Base-by-base conservation (phyloP, 2,888 invertebrate species). In the Pardosa pseudoannulata region DNA sequence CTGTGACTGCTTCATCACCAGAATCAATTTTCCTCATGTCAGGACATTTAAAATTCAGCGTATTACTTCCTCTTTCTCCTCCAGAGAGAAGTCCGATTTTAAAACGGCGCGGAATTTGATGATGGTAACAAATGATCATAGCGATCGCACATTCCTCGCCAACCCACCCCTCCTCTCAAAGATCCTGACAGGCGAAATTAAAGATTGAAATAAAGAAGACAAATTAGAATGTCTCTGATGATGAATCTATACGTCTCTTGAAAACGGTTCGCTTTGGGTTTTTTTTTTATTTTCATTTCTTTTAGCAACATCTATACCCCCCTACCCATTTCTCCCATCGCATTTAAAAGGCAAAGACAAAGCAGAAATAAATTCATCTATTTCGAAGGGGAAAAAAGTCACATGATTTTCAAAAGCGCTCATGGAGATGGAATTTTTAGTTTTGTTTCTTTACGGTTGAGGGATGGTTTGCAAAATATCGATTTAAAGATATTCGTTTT, bases 171-270 rank as follows among this genome's bases (percentile, higher is more conserved):
- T 36, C 9, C 36, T 9, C 36, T 9, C 9, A 2, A 19, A 23
- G 5, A 23, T 11, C 56, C 23, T 82, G 82, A 82, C 70, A 75
- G 75, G 75, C 75, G 64, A 82, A 82, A 82, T 82, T 82, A 82
- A 82, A 82, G 82, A 82, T 82, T 82, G 82, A 76, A 82, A 82
- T 82, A 82, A 82, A 82, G 82, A 82, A 82, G 82, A 82, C 82
- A 82, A 82, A 82, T 82, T 82, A 82, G 82, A 64, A 75, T 68
- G 82, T 76, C 82, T 71, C 19, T 46, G 56, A 75, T 82, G 82
- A 82, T 82, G 82, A 75, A 82, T 82, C 75, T 82, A 71, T 82
- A 71, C 82, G 75, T 71, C 68, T 64, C 70, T 82, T 74, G 41
- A 64, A 82, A 82, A 82, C 23, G 75, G 41, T 75, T 82, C 13